Base-by-base conservation (phyloP, 2,888 invertebrate species). In the Labia minor region DNA sequence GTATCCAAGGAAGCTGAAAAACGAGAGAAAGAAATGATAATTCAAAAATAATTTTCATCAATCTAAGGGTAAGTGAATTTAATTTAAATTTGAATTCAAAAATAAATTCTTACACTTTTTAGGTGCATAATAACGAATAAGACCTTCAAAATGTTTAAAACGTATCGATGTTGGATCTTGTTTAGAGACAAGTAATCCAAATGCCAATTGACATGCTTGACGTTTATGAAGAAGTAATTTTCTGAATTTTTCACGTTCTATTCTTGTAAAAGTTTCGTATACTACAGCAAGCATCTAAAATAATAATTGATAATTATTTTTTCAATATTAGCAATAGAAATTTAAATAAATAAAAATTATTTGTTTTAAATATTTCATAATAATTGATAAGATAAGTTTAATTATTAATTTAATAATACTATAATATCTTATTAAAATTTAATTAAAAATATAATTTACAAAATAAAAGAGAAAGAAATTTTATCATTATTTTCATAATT, bases 221-320 rank as follows among this genome's bases (percentile, higher is more conserved):
- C 92, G 81, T 72, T 92, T 85, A 77, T 94, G 93, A 70, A 92
- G 80, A 69, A 91, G 80, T 62, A 94, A 75, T 74, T 92, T 90
- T 73, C 89, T 84, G 72, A 92, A 89, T 77, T 93, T 94, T 72
- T 89, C 88, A 62, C 90, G 87, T 78, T 93, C 92, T 64, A 90
- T 87, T 37, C 88, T 85, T 0, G 91, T 91, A 76, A 93, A 94
- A 0, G 91, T 88, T 78, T 92, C 92, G 77, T 93, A 93, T 2
- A 93, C 93, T 26, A 93, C 92, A 68, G 93, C 93, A 72, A 93
- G 80, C 87, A 93, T 88, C 87, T 90, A 76, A 0, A 49, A 49
- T 14, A 26, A 6, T 26, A 6, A 26, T 26, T 26, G 8, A n/a
- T n/a, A n/a, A n/a, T n/a, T n/a, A n/a, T n/a, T n/a, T n/a, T n/a